Evolutionary conservation across 2,888 invertebrate genomes (phyloP).

Genomic region (Diabrotica balteata): DNA sequence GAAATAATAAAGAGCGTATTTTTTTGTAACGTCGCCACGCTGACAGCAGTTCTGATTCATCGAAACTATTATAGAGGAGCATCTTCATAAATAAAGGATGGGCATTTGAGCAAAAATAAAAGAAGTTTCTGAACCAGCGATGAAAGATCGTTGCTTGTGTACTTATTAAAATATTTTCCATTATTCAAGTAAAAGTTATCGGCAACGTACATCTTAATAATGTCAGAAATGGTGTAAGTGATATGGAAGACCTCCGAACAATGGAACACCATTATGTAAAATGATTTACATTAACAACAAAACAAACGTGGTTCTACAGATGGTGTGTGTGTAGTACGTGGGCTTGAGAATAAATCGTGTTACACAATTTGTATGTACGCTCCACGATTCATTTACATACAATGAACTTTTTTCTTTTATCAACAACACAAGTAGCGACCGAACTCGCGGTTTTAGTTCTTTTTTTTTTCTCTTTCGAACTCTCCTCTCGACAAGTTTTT

Average conservation of each 20-base stretch:
- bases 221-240: conserved; percentile 23
- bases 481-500: conserved; percentile 20
- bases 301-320: conserved; percentile 32
- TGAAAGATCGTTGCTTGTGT: no score
- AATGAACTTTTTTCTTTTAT: conserved; percentile 36
- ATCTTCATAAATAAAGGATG: no score
- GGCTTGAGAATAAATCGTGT: conserved; percentile 42
- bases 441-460: conserved; percentile 12
- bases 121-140: no score
- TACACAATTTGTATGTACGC: conserved; percentile 45
- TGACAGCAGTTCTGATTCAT: no score
- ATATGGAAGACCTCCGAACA: conserved; percentile 33
- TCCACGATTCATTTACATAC: conserved; percentile 39
- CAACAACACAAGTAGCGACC: conserved; percentile 32
- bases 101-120: no score
- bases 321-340: conserved; percentile 32
- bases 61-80: no score
- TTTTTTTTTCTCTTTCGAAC: conserved; percentile 2
- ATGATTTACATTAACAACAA: conserved; percentile 38
- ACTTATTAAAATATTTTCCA: no score
- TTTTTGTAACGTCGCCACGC: no score
- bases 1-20: no score
- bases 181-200: conserved; percentile 7
- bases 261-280: conserved; percentile 37
- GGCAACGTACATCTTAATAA: conserved; percentile 24